Conservation (phyloP, 2,113 vertebrate species). For the Miniopterus natalensis region DNA sequence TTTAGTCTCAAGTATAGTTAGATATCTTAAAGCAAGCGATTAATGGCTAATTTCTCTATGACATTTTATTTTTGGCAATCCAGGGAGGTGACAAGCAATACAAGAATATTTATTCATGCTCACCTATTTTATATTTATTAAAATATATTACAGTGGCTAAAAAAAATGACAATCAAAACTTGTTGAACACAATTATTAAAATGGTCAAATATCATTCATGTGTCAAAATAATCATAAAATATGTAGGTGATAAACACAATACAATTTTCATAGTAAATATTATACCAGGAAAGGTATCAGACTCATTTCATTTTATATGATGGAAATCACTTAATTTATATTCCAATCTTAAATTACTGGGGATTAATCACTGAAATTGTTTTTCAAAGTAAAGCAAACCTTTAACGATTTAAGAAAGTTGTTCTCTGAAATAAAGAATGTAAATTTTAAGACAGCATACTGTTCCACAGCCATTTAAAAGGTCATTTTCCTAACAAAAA, state of each 20-base stretch:
- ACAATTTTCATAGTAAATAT: not conserved
- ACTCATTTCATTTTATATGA: slow-evolving; percentile 5
- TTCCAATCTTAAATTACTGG: slow-evolving; percentile 17
- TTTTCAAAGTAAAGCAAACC: slow-evolving; percentile 25
- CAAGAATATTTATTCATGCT: not conserved
- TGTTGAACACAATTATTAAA: not conserved
- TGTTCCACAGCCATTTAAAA: not conserved
- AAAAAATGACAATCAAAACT: not conserved
- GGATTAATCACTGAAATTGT: not conserved
- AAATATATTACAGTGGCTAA: not conserved
- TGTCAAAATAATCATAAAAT: not conserved
- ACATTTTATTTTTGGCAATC: not conserved
- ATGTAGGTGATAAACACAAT: not conserved
- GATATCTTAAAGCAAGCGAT: not conserved
- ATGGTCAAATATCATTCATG: not conserved
- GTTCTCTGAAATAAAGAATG: not conserved
- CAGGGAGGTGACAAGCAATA: not conserved
- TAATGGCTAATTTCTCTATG: not conserved
- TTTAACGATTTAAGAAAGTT: not conserved
- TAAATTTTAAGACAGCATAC: not conserved
- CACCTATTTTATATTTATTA: not conserved
- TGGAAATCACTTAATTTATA: not conserved
- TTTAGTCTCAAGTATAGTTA: not conserved
- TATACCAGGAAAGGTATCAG: not conserved
- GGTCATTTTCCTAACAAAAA: not conserved